Percentiles rank a stretch among this genome's conserved stretches.
Evolutionary conservation across 2,888 invertebrate species (phyloP).

Genomic region (Temnothorax ravouxi): DNA sequence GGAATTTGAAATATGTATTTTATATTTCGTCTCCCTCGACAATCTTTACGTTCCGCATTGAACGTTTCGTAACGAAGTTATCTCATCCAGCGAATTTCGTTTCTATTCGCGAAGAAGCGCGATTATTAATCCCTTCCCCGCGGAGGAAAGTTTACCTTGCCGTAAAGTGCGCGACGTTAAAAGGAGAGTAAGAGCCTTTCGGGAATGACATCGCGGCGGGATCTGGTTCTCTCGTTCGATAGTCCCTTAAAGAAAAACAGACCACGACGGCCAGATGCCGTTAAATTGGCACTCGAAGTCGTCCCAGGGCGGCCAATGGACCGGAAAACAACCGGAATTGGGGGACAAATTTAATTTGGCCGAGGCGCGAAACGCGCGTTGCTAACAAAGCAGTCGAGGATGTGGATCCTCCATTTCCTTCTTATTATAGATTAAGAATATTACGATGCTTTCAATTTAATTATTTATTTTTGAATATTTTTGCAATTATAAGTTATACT

Average conservation of each 20-base stretch:
- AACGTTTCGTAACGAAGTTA: constrained; percentile 1
- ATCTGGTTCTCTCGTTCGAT: constrained; percentile 67
- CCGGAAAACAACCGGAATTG: too few relatives aligned
- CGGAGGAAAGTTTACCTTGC: constrained; percentile 66
- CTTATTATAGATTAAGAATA: too few relatives aligned
- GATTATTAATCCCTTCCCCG: constrained; percentile 56
- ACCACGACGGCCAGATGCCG: constrained; percentile 80
- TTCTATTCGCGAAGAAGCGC: constrained; percentile 37
- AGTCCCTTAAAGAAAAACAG: constrained; percentile 79
- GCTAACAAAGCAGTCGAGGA: too few relatives aligned
- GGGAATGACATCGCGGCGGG: constrained; percentile 54
- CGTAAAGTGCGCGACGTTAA: constrained; percentile 69
- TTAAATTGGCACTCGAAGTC: too few relatives aligned
- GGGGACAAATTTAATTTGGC: too few relatives aligned
- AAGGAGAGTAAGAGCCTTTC: constrained; percentile 52
- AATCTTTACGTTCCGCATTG: not conserved
- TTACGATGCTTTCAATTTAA: too few relatives aligned
- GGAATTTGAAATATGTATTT: constrained; percentile 23
- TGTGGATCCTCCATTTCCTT: too few relatives aligned
- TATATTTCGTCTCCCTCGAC: not conserved
- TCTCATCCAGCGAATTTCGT: constrained; percentile 37
- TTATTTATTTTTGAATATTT: too few relatives aligned
- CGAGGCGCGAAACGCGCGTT: too few relatives aligned
- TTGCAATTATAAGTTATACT: too few relatives aligned
- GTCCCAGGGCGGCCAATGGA: too few relatives aligned